These are phyloP conservation scores for Tryphoninae sp. DNA, from an alignment of 2,888 invertebrate genomes.

Conservation along the genomic window DNA sequence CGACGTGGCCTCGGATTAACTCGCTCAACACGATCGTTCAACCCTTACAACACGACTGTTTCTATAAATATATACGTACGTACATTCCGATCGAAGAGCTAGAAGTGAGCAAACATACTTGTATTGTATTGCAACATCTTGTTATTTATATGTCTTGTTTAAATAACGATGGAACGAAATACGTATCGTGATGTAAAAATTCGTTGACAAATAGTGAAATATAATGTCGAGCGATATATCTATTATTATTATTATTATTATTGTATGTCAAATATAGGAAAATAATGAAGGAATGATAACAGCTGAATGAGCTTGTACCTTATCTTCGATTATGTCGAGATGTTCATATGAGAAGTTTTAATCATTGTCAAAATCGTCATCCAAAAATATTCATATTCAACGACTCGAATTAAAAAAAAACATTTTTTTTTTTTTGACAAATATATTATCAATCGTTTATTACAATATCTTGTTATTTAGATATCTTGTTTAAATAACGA, in stretches of 20 bases:
- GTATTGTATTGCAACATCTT: slow-evolving; percentile 22
- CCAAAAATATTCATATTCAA: neutral
- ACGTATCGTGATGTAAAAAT: slow-evolving; percentile 47
- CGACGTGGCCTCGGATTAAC: slow-evolving; percentile 34
- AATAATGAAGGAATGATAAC: neutral
- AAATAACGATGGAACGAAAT: slow-evolving; percentile 3
- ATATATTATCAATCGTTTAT: neutral
- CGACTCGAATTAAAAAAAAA: no score
- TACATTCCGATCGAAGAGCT: neutral
- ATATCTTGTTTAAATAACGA: slow-evolving; percentile 12
- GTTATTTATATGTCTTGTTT: slow-evolving; percentile 10
- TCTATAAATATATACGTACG: neutral
- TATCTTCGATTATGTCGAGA: slow-evolving; percentile 58
- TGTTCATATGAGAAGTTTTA: slow-evolving; percentile 53
- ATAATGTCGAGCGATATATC: no score
- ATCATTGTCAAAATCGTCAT: slow-evolving; percentile 56
- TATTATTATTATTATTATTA: no score
- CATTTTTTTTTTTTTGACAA: no score
- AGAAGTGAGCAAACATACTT: slow-evolving; percentile 48
- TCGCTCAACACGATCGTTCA: slow-evolving; percentile 48
- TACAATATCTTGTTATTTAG: slow-evolving; percentile 18
- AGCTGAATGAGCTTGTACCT: slow-evolving; percentile 52
- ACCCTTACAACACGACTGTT: slow-evolving; percentile 25
- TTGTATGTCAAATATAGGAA: no score
- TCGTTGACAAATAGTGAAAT: slow-evolving; percentile 59